phyloP scores from a whole-genome alignment of 2,888 invertebrate genomes.

The Acholoe squamosa region DNA sequence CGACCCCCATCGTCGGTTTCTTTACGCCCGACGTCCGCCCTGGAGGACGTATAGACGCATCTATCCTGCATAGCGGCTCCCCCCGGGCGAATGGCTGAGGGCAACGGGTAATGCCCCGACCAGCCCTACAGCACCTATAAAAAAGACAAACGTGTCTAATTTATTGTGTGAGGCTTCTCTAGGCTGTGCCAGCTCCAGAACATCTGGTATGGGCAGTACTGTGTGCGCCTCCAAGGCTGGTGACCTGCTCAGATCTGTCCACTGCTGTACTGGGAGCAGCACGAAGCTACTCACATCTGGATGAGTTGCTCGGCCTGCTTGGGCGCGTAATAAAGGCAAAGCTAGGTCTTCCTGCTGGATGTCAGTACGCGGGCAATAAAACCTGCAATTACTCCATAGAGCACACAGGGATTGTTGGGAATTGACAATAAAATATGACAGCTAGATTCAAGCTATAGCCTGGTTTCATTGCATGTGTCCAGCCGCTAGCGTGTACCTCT shows the following conservation, averaged over 20 bases:
- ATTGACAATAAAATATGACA: slow-evolving; percentile 39
- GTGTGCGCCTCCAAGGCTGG: neutral
- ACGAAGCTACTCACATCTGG: neutral
- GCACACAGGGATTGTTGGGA: neutral
- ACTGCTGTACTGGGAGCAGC: neutral
- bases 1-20: neutral
- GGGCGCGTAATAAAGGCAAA: slow-evolving; percentile 28
- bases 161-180: neutral
- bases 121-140: slow-evolving; percentile 3
- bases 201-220: neutral
- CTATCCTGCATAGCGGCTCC: neutral
- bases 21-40: neutral
- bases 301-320: neutral
- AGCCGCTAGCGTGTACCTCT: neutral
- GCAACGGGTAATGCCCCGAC: slow-evolving; percentile 5
- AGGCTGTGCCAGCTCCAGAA: neutral
- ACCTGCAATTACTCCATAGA: neutral
- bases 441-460: neutral
- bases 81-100: neutral
- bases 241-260: neutral
- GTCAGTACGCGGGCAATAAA: neutral
- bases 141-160: slow-evolving; percentile 18
- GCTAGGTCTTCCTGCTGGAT: neutral
- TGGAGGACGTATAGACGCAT: slow-evolving; percentile 26
- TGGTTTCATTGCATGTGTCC: neutral